Evolutionary conservation across 2,888 invertebrate species (phyloP), one percentile per base, ranked within the genome.

Genomic region (Acholoe squamosa): DNA sequence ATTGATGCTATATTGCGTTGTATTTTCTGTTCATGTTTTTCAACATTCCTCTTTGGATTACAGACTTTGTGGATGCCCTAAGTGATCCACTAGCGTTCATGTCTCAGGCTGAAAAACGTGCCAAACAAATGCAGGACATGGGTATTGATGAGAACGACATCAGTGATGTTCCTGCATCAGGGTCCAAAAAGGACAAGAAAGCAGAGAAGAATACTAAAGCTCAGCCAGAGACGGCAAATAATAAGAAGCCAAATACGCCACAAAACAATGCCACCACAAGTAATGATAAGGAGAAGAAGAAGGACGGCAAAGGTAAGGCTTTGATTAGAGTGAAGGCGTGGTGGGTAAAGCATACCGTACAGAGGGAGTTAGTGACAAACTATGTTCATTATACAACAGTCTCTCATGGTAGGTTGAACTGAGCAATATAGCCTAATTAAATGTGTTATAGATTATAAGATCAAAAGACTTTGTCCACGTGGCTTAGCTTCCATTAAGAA

Each of bases 61-160:
- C 95, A 98, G 99, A 99, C 95, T 98, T 99, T 96, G 99, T 99
- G 98, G 99, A 99, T 92, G 99, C 99, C 5, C 96, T 99, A 91
- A 98, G 99, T 14, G 99, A 99, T 96, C 99, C 99, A 12, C 93
- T 94, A 43, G 93, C 93, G 5, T 98, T 98, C 96, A 97, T 98
- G 96, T 98, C 98, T 0, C 91, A 91, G 86, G 93, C 93, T 0
- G 93, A 93, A 89, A 92, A 92, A 86, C 97, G 98, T 91, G 97
- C 97, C 43, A 98, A 98, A 94, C 98, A 98, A 96, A 98, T 99
- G 98, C 98, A 98, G 94, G 98, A 98, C 77, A 97, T 99, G 97
- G 99, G 99, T 91, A 99, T 99, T 93, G 95, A 95, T 89, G 95
- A 95, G 90, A 94, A 93, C 43, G 95, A 95, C 92, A 95, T 95